Evolutionary conservation across 2,113 vertebrate species (phyloP).

Genomic region (Sceloporus tristichus): DNA sequence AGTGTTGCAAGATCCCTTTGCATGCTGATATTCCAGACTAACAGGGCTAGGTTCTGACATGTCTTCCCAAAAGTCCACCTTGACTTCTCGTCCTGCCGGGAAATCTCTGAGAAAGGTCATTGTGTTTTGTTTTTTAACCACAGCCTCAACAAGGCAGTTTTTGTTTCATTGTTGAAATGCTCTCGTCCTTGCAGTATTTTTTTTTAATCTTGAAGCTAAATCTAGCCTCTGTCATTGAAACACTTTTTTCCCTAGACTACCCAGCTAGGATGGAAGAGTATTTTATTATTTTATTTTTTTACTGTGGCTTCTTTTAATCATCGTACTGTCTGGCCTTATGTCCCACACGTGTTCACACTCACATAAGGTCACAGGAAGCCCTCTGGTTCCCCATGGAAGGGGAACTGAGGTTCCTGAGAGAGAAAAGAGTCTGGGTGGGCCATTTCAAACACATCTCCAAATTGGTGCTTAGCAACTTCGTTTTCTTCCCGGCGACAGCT

Average conservation of each 20-base stretch:
- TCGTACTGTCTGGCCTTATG: neutral
- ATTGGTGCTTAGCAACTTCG: neutral
- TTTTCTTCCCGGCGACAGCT: neutral
- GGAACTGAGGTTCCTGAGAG: neutral
- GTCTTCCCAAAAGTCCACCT: too few relatives aligned
- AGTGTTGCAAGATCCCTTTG: too few relatives aligned
- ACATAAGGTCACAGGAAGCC: neutral
- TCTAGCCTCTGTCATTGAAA: neutral
- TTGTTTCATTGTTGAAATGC: conserved; percentile 13
- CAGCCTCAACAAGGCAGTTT: neutral
- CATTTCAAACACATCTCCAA: neutral
- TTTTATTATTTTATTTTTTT: neutral
- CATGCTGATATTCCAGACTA: too few relatives aligned
- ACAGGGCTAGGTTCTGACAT: too few relatives aligned
- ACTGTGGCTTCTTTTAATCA: neutral
- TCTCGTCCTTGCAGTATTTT: neutral
- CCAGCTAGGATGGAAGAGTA: too few relatives aligned
- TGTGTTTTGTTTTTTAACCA: neutral
- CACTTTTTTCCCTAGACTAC: neutral
- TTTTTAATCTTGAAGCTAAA: neutral
- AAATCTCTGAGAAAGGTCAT: conserved; percentile 4
- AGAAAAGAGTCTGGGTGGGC: neutral
- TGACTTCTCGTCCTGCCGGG: neutral
- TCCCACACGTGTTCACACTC: neutral
- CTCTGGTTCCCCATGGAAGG: neutral